Conservation (phyloP, 2,888 invertebrate species). For the Exephanes ischioxanthus region DNA sequence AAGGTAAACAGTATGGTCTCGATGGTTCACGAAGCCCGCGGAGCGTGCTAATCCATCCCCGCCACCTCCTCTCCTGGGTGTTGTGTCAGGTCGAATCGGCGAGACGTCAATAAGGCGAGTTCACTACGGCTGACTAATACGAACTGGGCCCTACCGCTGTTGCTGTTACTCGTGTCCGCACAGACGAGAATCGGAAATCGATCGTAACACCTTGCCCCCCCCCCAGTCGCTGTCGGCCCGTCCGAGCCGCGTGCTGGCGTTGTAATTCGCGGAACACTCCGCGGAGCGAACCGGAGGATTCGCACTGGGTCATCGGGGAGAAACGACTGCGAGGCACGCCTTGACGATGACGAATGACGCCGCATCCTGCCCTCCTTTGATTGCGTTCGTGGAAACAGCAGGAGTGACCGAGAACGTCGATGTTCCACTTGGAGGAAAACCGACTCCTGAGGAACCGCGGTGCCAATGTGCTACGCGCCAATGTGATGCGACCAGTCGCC, state of each 20-base stretch:
- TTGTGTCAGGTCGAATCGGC: constrained; percentile 57
- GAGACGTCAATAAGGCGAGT: constrained; percentile 62
- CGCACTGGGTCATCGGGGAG: constrained; percentile 33
- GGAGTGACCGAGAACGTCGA: neutral
- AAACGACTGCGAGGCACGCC: constrained; percentile 29
- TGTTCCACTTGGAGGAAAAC: neutral
- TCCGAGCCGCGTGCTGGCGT: constrained; percentile 22
- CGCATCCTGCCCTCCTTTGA: neutral
- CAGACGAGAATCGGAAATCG: constrained; percentile 63
- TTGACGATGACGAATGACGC: constrained; percentile 19
- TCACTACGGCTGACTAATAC: constrained; percentile 59
- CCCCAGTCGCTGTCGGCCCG: constrained; percentile 6
- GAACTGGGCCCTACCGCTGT: constrained; percentile 11
- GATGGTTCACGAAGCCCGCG: constrained; percentile 1
- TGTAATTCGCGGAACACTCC: constrained; percentile 47
- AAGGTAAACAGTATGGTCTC: constrained; percentile 15
- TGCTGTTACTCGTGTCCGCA: constrained; percentile 28
- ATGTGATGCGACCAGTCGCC: too few species aligned
- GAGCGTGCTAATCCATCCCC: neutral
- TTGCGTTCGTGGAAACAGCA: neutral
- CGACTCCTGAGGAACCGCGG: neutral
- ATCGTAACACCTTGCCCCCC: constrained; percentile 55
- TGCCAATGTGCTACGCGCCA: neutral
- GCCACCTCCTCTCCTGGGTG: constrained; percentile 35
- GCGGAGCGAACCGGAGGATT: neutral